Evolutionary conservation across 2,888 invertebrate genomes (phyloP), one percentile per base, ranked within the genome.

Genomic region (Pycnomerus fuliginosus): DNA sequence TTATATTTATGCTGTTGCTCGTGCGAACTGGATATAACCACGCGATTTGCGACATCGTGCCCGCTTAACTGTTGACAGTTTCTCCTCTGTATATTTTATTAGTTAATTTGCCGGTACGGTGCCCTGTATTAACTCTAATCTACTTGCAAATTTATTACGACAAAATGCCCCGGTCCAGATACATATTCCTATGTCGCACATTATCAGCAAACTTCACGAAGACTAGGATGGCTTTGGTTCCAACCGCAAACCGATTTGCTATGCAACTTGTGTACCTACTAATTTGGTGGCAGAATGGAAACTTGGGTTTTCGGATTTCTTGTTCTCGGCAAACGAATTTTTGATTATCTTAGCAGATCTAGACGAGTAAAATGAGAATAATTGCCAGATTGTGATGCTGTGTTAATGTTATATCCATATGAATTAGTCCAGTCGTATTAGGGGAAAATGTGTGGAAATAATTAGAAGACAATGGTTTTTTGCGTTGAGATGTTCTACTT

Each of bases 31-130:
- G 45, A 41, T 32, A 36, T 41, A 40, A 41, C 45, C 41, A 41
- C 45, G 45, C 44, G 27, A 44, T 44, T 40, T 35, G 39, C 41
- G 32, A 41, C 38, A 39, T 39, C 30, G 39, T 35, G 25, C 35
- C 23, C 35, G 5, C 5, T 20, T 8, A 5, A 34, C 27, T 48
- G 61, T 52, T 56, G 62, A 61, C 62, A 61, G 58, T 55, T 55
- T 53, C 52, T 49, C 51, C 55, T 55, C 56, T 61, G 60, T 61
- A 64, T 61, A 64, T 62, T 64, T 64, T 64, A 62, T 64, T 64
- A 64, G 62, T 64, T 64, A 62, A 64, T 64, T 62, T 64, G 61
- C 62, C 62, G 59, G 62, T 58, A 62, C 60, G 60, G 57, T 56
- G 56, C 58, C 48, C 60, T 53, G 61, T 58, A 64, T 64, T 62